Evolutionary conservation across 2,888 invertebrate genomes (phyloP), one percentile per base, ranked within the genome.

Genomic region (Drosophila demipolita): DNA sequence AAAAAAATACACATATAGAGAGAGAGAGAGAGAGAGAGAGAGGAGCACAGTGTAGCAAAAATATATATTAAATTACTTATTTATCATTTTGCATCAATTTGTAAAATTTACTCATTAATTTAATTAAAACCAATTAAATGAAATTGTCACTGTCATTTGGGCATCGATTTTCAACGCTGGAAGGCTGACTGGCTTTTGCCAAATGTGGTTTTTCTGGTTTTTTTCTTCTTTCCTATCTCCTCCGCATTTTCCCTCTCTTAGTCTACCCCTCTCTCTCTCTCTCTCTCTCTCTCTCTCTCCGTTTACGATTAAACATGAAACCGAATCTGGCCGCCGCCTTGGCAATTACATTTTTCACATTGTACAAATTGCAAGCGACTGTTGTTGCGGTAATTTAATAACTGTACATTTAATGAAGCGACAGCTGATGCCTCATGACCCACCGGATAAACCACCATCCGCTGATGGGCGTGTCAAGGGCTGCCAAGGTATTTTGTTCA

Each of bases 61-160:
- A 58, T 50, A 75, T 84, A 79, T 86, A 87, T 87, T 87, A 80
- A 87, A 87, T 87, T 86, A 87, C 88, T 87, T 87, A 87, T 87
- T 87, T 87, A 83, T 87, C 87, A 87, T 87, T 87, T 87, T 87
- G 78, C 83, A 86, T 86, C 88, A 87, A 87, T 87, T 87, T 87
- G 87, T 88, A 83, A 87, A 87, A 88, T 87, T 87, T 84, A 88
- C 86, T 84, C 87, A 87, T 87, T 87, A 88, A 87, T 87, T 87
- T 87, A 86, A 87, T 87, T 87, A 87, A 87, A 89, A 88, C 80
- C 88, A 89, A 85, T 89, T 89, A 88, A 88, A 89, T 87, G 78
- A 83, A 88, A 88, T 89, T 89, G 88, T 89, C 87, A 81, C 82
- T 87, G 88, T 83, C 85, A 81, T 82, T 88, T 82, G 77, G 80